These are phyloP conservation scores for Pantherophis vulpinus DNA, from an alignment of 2,797 vertebrate species.

Conservation along the genomic window DNA sequence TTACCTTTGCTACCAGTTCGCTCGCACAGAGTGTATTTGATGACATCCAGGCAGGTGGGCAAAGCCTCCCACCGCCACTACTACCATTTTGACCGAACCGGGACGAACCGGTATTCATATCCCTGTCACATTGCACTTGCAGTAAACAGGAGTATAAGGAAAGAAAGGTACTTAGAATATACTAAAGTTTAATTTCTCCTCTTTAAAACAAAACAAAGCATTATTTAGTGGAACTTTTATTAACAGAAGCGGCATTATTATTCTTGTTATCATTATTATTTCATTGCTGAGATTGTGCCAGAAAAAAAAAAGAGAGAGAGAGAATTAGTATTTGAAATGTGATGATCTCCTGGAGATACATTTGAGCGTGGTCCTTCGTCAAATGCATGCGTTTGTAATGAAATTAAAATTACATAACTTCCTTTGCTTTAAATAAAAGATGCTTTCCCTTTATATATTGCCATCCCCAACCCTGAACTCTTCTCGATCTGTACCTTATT, in stretches of 20 bases:
- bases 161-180: neutral
- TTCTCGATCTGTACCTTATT: conserved; percentile 1
- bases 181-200: neutral
- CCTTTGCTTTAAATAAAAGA: conserved; percentile 6
- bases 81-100: too few species aligned
- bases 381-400: conserved; percentile 24
- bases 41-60: too few species aligned
- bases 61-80: too few species aligned
- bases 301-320: neutral
- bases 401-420: conserved; percentile 43
- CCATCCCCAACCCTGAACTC: neutral
- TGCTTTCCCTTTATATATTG: neutral
- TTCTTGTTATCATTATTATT: neutral
- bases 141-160: neutral
- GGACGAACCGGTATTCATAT: neutral
- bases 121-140: neutral
- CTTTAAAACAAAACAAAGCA: neutral
- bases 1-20: too few species aligned
- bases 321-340: neutral
- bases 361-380: conserved; percentile 5
- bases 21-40: too few species aligned
- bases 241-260: neutral
- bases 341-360: conserved; percentile 30
- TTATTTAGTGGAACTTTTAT: neutral
- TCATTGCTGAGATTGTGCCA: neutral